Evolutionary conservation across 2,113 vertebrate species (phyloP).

Genomic region (Octodon degus): DNA sequence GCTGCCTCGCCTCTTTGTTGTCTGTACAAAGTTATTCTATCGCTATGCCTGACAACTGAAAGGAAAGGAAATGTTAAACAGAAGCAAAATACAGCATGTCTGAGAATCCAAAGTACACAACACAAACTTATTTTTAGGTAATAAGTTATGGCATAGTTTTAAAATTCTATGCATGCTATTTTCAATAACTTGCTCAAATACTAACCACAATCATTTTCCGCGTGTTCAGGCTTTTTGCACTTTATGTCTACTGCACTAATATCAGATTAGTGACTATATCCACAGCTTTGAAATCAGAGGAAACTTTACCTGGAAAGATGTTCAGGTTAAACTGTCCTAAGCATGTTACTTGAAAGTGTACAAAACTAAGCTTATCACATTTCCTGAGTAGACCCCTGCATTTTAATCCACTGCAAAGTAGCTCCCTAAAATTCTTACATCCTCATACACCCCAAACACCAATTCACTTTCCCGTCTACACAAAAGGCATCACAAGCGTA

Average conservation of each 20-base stretch:
- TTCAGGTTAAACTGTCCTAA: constrained; percentile 29
- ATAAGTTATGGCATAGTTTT: not conserved
- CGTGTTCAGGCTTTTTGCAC: not conserved
- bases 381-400: not conserved
- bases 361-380: constrained; percentile 26
- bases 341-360: constrained; percentile 37
- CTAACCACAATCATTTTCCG: not conserved
- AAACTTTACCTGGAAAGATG: constrained; percentile 15
- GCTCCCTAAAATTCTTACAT: not conserved
- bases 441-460: not conserved
- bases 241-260: not conserved
- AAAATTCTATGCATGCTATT: not conserved
- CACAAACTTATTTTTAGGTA: constrained; percentile 21
- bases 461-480: not conserved
- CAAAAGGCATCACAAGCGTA: not conserved
- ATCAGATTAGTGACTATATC: not conserved
- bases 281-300: constrained; percentile 17
- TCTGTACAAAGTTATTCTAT: constrained; percentile 44
- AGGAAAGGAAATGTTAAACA: constrained; percentile 55
- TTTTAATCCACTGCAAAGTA: constrained; percentile 36
- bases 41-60: constrained; percentile 10
- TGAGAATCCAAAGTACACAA: not conserved
- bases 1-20: constrained; percentile 45
- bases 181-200: constrained; percentile 31
- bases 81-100: not conserved